Evolutionary conservation across 2,888 invertebrate species (phyloP), one percentile per base, ranked within the genome.

Genomic region (Julus scandinavius): DNA sequence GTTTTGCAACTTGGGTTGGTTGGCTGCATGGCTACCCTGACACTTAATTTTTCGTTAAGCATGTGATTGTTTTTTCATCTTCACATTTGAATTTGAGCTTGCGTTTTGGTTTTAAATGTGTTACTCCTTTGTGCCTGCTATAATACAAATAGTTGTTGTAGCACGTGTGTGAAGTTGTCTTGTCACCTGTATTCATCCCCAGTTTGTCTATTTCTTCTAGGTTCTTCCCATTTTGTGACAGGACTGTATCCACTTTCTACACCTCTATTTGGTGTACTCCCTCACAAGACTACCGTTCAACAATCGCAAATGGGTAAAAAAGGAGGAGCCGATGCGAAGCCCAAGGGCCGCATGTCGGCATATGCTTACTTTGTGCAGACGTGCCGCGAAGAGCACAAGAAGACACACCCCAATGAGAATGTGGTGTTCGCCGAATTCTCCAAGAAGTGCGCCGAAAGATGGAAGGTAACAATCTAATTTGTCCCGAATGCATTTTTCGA

Each of bases 371-470:
- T 99, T 93, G 99, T 99, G 91, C 99, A 99, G 93, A 99, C 98
- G 87, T 99, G 99, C 93, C 96, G 99, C 90, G 99, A 99, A 93
- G 99, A 99, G 93, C 99, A 99, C 94, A 99, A 99, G 95, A 99
- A 99, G 94, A 99, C 99, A 93, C 98, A 99, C 92, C 99, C 99
- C 17, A 98, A 98, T 92, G 99, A 99, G 93, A 97, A 97, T 92
- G 99, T 99, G 87, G 96, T 98, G 90, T 99, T 99, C 92, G 96
- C 98, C 41, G 99, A 99, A 91, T 99, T 99, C 93, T 99, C 99
- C 88, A 97, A 98, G 94, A 99, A 99, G 92, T 99, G 99, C 93
- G 98, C 99, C 90, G 98, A 98, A 93, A 95, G 99, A 93, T 99
- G 99, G 99, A 99, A 99, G 96, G 54, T 54, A 54, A 13, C 17